A percentile compares a stretch with the other conserved stretches of the same genome.
Conservation (phyloP, 1,140 invertebrate genomes). For the Liolophura sinensis region DNA sequence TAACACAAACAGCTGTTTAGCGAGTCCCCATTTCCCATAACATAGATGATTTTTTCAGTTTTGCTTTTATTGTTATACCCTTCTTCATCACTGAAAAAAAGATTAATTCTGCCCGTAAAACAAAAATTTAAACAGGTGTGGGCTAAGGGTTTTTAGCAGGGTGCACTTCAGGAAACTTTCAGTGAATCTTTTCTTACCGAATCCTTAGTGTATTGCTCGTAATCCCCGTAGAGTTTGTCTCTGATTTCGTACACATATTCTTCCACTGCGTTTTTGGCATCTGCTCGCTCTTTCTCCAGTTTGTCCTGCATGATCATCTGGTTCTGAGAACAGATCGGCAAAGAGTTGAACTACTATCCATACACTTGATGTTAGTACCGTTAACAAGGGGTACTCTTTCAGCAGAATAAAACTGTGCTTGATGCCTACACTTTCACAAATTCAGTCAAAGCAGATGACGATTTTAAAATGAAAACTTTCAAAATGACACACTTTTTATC, state of each 20-base stretch:
- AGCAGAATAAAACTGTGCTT: background rate
- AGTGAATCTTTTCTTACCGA: slow-evolving; percentile 57
- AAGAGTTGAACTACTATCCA: background rate
- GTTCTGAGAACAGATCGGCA: slow-evolving; percentile 59
- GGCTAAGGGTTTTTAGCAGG: background rate
- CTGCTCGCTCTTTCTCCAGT: slow-evolving; percentile 91
- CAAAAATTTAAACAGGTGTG: too few species aligned
- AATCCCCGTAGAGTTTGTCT: slow-evolving; percentile 75
- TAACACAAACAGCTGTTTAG: too few species aligned
- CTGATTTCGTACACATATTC: slow-evolving; percentile 98
- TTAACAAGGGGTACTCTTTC: background rate
- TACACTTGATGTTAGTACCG: background rate
- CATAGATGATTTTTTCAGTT: too few species aligned
- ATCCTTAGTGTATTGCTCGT: slow-evolving; percentile 78
- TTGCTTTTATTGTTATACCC: background rate
- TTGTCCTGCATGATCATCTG: slow-evolving; percentile 87
- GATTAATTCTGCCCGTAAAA: too few species aligned
- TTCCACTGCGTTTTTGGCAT: slow-evolving; percentile 95
- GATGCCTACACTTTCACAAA: background rate
- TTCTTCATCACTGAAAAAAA: too few species aligned
- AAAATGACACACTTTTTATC: too few species aligned
- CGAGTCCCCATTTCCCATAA: too few species aligned
- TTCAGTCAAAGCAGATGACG: background rate
- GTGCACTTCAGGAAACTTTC: too few species aligned
- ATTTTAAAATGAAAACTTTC: too few species aligned